Evolutionary conservation across 2,113 vertebrate genomes (phyloP), one percentile per base, ranked within the genome.

Genomic region (Cololabis saira): DNA sequence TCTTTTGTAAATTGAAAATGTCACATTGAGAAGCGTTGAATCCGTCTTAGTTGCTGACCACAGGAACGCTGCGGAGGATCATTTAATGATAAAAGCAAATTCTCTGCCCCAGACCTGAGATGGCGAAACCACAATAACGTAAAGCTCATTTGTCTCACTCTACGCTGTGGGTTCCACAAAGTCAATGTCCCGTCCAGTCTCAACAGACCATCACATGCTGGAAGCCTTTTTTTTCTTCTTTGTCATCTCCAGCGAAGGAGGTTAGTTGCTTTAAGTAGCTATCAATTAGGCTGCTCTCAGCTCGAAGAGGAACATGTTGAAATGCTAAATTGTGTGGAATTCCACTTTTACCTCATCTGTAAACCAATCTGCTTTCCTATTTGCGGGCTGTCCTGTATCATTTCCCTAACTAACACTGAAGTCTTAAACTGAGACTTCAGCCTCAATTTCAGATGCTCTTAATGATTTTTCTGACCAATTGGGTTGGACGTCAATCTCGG

Each of bases 171-270:
- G 10, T 72, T 49, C 47, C 33, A 40, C 45, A 33, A 69, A 48
- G 69, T 64, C 24, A 2, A 27, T 66, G 69, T 75, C 21, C 48
- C 53, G 59, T 66, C 49, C 10, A 14, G 48, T 49, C 47, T 77
- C 83, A 86, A 48, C 71, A 71, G 86, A 87, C 88, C 86, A 86
- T 90, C 87, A 89, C 78, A 80, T 61, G 61, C 42, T 63, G 56
- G 18, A 65, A 21, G 56, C 27, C 56, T 73, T 21, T 22, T 62
- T 37, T 37, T 37, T 37, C 10, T 37, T 37, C 10, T 7, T 37
- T 37, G 19, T 61, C 15, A 68, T 74, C 57, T 57, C 12, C 37
- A 50, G 30, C 16, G 67, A 49, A 48, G 63, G 47, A 12, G 50
- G 58, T 56, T 58, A 24, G 45, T 61, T 30, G 51, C 17, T 61